Base-by-base conservation (phyloP, 2,797 vertebrate genomes). In the Crenuchus spilurus region DNA sequence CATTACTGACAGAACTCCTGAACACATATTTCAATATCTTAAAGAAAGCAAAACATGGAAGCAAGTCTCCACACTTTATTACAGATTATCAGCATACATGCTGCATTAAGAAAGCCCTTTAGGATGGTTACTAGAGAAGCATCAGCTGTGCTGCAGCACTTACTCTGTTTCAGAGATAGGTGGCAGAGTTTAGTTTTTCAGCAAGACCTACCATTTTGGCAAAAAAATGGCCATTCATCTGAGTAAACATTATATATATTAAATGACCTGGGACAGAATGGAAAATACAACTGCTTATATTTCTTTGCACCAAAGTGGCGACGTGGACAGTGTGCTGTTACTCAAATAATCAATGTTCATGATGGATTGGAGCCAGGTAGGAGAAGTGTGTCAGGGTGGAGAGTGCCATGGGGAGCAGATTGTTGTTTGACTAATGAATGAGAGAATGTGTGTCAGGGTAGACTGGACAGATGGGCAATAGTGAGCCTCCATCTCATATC, bases 401-500 rank as follows among this genome's bases (percentile, higher is more conserved):
- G 54, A 46, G 60, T 64, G 75, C 64, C 76, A 49, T 28, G 18
- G 71, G 39, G 42, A 74, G 74, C 82, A 76, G 74, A 79, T 72
- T 79, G 79, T 42, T 57, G 58, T 81, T 72, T 79, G 60, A 33
- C 77, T 77, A 79, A 83, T 79, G 55, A 81, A 77, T 72, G 60
- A 72, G 74, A 70, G 35, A 75, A 62, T 75, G 77, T 57, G 74
- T 80, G 77, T 79, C 63, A 60, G 66, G 49, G 72, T 64, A 76
- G 24, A 46, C 57, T 72, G 77, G 79, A 75, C 82, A 83, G 82
- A 81, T 83, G 82, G 82, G 74, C 55, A 80, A 35, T 73, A 55
- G 60, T 62, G 24, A 73, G 75, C 64, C 62, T 37, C 52, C 70
- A 55, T 79, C 48, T 63, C 72, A 60, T 24, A 75, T 77, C 79